Evolutionary conservation across 2,797 vertebrate genomes (phyloP), one percentile per base, ranked within the genome.

Genomic region (Phaenicophaeus curvirostris): DNA sequence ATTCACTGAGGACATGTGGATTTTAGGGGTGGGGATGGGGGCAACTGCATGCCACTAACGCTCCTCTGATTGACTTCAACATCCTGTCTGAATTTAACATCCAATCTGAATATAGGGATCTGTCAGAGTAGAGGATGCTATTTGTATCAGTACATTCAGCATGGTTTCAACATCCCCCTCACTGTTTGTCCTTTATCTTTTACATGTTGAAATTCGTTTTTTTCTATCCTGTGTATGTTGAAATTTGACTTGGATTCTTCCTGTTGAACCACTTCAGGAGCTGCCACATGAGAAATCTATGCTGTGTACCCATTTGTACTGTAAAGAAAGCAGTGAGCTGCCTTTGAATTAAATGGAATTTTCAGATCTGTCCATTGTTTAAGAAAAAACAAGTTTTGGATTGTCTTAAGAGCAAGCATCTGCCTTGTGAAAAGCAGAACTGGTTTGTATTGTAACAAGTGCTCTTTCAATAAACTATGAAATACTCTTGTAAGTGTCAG

Each of bases 371-470:
- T 97, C 93, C 77, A 31, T 94, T 95, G 87, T 94, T 95, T 96
- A 94, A 88, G 83, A 72, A 85, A 86, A 89, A 89, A 94, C 24
- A 80, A 90, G 91, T 94, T 96, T 89, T 96, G 97, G 91, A 87
- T 90, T 96, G 94, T 96, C 75, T 87, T 94, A 94, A 96, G 96
- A 96, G 93, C 97, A 96, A 96, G 93, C 95, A 65, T 95, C 92
- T 98, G 95, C 96, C 82, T 97, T 96, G 80, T 95, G 96, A 96
- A 89, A 97, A 96, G 97, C 94, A 96, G 96, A 96, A 94, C 94
- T 96, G 97, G 95, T 97, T 96, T 98, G 95, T 97, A 96, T 97
- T 97, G 96, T 97, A 97, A 96, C 94, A 97, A 98, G 94, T 97
- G 94, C 93, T 97, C 86, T 87, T 97, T 97, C 95, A 98, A 97